These are phyloP conservation scores for Pectinophora gossypiella DNA, from an alignment of 1,140 invertebrate species.

Conservation along the genomic window DNA sequence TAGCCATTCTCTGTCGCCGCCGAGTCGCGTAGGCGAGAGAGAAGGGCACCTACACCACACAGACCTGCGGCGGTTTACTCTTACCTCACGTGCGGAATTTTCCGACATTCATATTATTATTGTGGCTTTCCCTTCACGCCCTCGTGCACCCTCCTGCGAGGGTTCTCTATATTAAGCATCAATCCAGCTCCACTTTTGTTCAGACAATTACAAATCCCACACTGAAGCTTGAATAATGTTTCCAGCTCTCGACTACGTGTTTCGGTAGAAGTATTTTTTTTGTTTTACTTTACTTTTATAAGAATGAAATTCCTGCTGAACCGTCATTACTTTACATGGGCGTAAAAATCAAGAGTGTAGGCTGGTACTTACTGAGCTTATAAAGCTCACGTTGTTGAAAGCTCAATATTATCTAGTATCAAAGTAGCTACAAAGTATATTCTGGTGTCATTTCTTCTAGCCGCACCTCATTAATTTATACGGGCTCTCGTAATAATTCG, in stretches of 20 bases:
- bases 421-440: too few relatives aligned
- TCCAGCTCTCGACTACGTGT: conserved; percentile 4
- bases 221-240: conserved; percentile 7
- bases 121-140: conserved; percentile 6
- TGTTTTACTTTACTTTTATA: too few relatives aligned
- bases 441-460: too few relatives aligned
- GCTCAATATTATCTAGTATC: too few relatives aligned
- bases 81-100: conserved; percentile 8
- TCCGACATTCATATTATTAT: conserved; percentile 6
- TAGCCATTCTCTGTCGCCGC: conserved; percentile 41
- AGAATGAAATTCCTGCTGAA: too few relatives aligned
- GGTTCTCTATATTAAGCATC: not conserved
- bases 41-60: not conserved
- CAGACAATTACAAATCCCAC: not conserved
- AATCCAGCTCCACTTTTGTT: not conserved
- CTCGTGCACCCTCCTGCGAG: not conserved
- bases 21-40: conserved; percentile 29
- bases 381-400: too few relatives aligned
- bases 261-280: not conserved
- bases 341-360: too few relatives aligned
- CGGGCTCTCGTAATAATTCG: too few relatives aligned
- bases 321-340: too few relatives aligned
- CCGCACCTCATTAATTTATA: too few relatives aligned
- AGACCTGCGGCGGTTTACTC: not conserved
- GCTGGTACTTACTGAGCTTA: too few relatives aligned